phyloP scores from a whole-genome alignment of 2,797 vertebrate genomes.

The Aphelocoma californica region DNA sequence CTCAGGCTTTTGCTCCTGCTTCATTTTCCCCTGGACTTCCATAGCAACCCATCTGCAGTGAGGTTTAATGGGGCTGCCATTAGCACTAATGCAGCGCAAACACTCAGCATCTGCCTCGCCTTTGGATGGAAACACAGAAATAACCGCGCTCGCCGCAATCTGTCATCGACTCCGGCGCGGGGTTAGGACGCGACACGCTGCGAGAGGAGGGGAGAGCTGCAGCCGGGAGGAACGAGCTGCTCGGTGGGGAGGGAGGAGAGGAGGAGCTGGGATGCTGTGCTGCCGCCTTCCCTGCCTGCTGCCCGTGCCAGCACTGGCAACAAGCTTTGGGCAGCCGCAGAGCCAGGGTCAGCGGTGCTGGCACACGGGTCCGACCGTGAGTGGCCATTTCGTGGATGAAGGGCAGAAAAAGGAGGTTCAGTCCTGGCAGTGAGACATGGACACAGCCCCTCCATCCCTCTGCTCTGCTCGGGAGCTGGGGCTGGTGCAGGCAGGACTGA shows the following conservation, averaged over 20 bases:
- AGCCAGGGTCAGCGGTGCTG: fast-evolving
- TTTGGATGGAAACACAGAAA: conserved; percentile 80
- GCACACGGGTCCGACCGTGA: fast-evolving
- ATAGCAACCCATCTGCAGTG: conserved; percentile 85
- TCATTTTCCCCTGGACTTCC: conserved; percentile 69
- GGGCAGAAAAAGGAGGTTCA: not conserved
- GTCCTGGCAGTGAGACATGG: fast-evolving
- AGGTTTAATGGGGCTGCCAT: conserved; percentile 89
- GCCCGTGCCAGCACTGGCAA: not conserved
- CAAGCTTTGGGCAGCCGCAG: not conserved
- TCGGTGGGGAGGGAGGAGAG: not conserved
- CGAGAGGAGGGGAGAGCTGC: conserved; percentile 12
- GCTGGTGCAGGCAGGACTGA: not conserved
- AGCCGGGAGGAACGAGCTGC: not conserved
- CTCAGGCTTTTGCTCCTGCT: conserved; percentile 27
- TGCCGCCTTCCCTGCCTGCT: not conserved
- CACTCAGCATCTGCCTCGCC: conserved; percentile 86
- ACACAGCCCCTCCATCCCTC: not conserved
- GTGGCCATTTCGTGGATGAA: fast-evolving
- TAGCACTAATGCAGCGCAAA: conserved; percentile 91
- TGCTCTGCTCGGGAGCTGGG: not conserved
- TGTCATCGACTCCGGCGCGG: conserved; percentile 16
- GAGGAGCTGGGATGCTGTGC: not conserved
- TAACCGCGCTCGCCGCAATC: conserved; percentile 27
- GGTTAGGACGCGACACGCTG: not conserved